A percentile compares a stretch with the other conserved stretches of the same genome.
Evolutionary conservation across 2,113 vertebrate genomes (phyloP).

Genomic region (Lophochroa leadbeateri): DNA sequence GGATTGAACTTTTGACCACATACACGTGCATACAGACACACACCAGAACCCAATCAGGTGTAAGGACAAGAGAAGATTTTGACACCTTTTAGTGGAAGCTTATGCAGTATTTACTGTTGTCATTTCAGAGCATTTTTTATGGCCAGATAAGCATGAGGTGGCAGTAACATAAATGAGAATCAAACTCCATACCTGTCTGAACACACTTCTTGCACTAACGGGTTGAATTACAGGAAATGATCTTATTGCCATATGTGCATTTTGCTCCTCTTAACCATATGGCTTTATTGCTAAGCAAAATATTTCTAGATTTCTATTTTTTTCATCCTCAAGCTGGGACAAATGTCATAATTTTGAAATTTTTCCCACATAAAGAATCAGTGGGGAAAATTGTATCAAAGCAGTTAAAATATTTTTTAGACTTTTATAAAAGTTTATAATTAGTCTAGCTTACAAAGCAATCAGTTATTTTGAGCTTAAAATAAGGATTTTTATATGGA

Average conservation of each 20-base stretch:
- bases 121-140: constrained; percentile 19
- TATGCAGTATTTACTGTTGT: background rate
- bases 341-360: constrained; percentile 65
- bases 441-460: constrained; percentile 17
- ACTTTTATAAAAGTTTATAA: constrained; percentile 32
- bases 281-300: constrained; percentile 59
- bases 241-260: constrained; percentile 41
- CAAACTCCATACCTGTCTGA: constrained; percentile 45
- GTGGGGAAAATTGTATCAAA: background rate
- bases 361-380: constrained; percentile 33
- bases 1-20: background rate
- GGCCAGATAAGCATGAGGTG: background rate
- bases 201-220: constrained; percentile 40
- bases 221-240: constrained; percentile 41
- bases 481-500: background rate
- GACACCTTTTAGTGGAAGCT: constrained; percentile 21
- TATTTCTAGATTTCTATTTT: constrained; percentile 69
- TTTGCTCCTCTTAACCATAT: constrained; percentile 60
- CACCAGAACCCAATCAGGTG: background rate
- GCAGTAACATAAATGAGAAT: constrained; percentile 6
- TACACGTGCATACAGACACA: background rate
- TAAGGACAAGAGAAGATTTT: background rate
- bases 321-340: constrained; percentile 63
- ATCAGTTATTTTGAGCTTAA: background rate
- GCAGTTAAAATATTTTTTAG: constrained; percentile 50